Evolutionary conservation across 2,888 invertebrate genomes (phyloP).

Genomic region (Lepidocyrtinus sp.): DNA sequence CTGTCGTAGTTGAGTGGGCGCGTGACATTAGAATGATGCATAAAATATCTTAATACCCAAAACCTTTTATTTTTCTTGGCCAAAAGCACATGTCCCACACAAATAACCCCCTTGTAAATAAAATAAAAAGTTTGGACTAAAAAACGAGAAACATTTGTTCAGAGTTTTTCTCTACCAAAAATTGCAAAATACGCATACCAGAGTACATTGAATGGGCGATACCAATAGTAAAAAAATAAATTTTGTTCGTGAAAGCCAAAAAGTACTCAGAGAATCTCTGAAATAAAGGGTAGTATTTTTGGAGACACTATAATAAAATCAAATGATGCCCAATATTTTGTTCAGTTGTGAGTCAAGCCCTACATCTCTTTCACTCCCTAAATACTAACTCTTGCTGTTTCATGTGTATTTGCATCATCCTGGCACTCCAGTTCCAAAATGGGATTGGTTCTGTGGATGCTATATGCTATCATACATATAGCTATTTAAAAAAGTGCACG

Average conservation of each 20-base stretch:
- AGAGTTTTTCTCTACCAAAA: not conserved
- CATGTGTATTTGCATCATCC: constrained; percentile 38
- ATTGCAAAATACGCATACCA: not conserved
- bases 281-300: constrained; percentile 25
- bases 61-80: not conserved
- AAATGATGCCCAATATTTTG: constrained; percentile 53
- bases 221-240: not conserved
- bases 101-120: not conserved
- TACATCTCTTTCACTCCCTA: constrained; percentile 4
- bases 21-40: not conserved
- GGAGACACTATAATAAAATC: constrained; percentile 49
- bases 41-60: not conserved
- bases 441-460: constrained; percentile 42
- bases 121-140: not conserved
- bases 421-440: not conserved
- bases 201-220: not conserved
- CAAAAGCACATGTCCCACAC: not conserved
- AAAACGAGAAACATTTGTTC: not conserved
- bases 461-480: constrained; percentile 13
- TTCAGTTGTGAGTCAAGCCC: not conserved
- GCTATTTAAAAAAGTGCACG: not conserved
- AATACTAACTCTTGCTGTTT: constrained; percentile 30
- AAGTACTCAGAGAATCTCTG: not conserved
- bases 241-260: not conserved
- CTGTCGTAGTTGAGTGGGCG: not conserved